Conservation (phyloP, 2,113 vertebrate species). For the Leptobrachium ailaonicum region DNA sequence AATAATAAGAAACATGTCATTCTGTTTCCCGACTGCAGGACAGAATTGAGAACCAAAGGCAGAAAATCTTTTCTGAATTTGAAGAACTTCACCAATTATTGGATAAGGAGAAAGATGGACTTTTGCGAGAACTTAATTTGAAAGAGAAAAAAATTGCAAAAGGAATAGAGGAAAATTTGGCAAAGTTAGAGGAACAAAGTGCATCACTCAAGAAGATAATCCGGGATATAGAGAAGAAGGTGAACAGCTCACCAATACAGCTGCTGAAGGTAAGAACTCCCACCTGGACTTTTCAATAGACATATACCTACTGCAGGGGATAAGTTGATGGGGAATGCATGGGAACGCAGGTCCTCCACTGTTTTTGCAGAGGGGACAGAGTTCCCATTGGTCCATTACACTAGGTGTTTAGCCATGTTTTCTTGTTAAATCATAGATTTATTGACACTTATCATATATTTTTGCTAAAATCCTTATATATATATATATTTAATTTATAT, state of each 20-base stretch:
- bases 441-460: too few relatives aligned
- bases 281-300: background rate
- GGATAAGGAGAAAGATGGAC: background rate
- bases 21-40: background rate
- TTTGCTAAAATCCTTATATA: too few relatives aligned
- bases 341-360: too few relatives aligned
- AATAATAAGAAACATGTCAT: background rate
- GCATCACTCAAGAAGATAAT: slow-evolving; percentile 6
- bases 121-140: slow-evolving; percentile 43
- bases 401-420: too few relatives aligned
- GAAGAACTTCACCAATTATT: slow-evolving; percentile 43
- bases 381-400: too few relatives aligned
- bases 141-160: slow-evolving; percentile 40
- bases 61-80: slow-evolving; percentile 38
- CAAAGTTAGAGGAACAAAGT: slow-evolving; percentile 24
- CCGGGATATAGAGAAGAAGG: slow-evolving; percentile 47
- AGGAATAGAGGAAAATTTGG: slow-evolving; percentile 30
- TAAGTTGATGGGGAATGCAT: too few relatives aligned
- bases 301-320: too few relatives aligned
- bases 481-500: too few relatives aligned
- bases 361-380: too few relatives aligned
- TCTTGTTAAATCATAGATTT: too few relatives aligned
- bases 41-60: slow-evolving; percentile 25
- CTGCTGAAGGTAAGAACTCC: slow-evolving; percentile 54
- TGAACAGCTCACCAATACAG: slow-evolving; percentile 42